Evolutionary conservation across 2,113 vertebrate genomes (phyloP).

Genomic region (cattle (Bos taurus)): DNA sequence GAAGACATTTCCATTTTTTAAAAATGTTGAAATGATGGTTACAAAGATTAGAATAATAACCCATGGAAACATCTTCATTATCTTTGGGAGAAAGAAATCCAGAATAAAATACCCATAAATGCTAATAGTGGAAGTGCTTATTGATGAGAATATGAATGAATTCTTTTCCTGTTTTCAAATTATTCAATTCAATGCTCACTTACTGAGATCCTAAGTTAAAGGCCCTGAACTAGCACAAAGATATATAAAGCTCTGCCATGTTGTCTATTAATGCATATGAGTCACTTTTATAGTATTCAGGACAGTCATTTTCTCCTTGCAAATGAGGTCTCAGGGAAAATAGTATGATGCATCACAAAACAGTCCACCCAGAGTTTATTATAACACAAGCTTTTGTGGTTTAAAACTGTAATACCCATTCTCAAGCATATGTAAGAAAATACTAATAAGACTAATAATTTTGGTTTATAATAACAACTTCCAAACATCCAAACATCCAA

Average conservation of each 20-base stretch:
- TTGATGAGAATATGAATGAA: background rate
- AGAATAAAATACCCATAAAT: background rate
- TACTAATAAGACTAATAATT: background rate
- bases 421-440: background rate
- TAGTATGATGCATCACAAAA: background rate
- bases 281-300: background rate
- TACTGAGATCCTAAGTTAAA: background rate
- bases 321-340: background rate
- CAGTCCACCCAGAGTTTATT: background rate
- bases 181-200: background rate
- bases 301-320: background rate
- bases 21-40: constrained; percentile 15
- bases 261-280: background rate
- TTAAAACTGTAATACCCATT: background rate
- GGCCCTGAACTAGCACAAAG: background rate
- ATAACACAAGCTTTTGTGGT: background rate
- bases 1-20: background rate
- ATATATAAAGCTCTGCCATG: background rate
- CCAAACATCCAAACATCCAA: background rate
- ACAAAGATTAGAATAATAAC: background rate
- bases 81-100: background rate
- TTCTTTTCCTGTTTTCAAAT: background rate
- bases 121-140: background rate
- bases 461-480: background rate
- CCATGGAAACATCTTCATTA: background rate